Evolutionary conservation across 2,888 invertebrate species (phyloP), one percentile per base, ranked within the genome.

Genomic region (Pelosia muscerda): DNA sequence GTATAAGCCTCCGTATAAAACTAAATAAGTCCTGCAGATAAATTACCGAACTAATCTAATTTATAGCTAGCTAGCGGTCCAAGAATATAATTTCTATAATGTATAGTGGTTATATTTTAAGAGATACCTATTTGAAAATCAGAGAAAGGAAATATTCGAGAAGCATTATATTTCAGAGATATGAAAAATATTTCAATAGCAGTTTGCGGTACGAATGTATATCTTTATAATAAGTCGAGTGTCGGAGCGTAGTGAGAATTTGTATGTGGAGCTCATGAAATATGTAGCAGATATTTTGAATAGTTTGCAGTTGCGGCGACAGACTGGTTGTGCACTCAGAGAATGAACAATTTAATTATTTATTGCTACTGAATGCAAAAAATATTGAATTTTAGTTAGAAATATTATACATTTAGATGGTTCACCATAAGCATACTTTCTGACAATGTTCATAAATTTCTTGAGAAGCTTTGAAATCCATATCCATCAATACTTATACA

Each of bases 271-370:
- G 71, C 76, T 72, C 67, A 90, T 91, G 88, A 90, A 91, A 91
- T 90, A 91, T 91, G 85, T 87, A 91, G 87, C 83, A 88, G 82
- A 82, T 84, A 83, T 81, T 90, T 86, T 85, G 88, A 89, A 90
- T 89, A 87, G 86, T 84, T 79, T 68, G 57, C 69, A 59, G 65
- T 54, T 65, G 56, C 38, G 56, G 56, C n/a, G 25, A 11, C 22
- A 66, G 65, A 60, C 42, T 22, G 28, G 60, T 25, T 34, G 23
- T 56, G 63, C 26, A 64, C 55, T 26, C 1, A 23, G 54, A 31
- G 42, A 53, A 58, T 31, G 2, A 56, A 26, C 6, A 57, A 28
- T 26, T 26, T 56, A 56, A 56, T 49, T 49, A 49, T 49, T 49
- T 49, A 49, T 15, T 49, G 49, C n/a, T n/a, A 2, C 19, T 42